phyloP scores from a whole-genome alignment of 2,797 vertebrate species.

The Enteromius viviparus region DNA sequence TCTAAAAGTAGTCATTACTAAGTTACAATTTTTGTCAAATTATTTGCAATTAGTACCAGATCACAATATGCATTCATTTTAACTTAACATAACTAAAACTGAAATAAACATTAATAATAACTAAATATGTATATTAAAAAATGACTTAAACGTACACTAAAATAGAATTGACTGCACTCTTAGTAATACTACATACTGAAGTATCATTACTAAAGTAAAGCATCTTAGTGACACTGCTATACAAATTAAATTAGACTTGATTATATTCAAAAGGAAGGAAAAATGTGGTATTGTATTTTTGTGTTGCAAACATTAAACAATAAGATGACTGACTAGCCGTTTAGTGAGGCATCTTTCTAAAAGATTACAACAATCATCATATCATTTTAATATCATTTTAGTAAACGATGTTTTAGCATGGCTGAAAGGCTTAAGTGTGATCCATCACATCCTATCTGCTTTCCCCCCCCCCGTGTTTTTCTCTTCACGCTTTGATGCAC shows the following conservation, averaged over 20 bases:
- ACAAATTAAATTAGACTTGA: neutral
- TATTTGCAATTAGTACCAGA: neutral
- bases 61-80: neutral
- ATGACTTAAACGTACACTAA: neutral
- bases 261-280: neutral
- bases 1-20: neutral
- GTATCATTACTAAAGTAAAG: too few relatives aligned
- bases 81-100: neutral
- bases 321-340: neutral
- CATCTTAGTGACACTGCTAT: neutral
- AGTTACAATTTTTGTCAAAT: neutral
- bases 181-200: too few relatives aligned
- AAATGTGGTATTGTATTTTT: neutral
- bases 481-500: conserved; percentile 61
- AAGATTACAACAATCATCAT: neutral
- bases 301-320: neutral
- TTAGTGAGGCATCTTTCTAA: neutral
- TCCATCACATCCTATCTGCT: conserved; percentile 51
- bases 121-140: neutral
- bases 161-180: neutral
- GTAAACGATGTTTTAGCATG: conserved; percentile 28
- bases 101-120: neutral
- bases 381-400: conserved; percentile 3
- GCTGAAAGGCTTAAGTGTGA: conserved; percentile 33
- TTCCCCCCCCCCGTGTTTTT: conserved; percentile 25